A percentile compares a stretch with the other conserved stretches of the same genome.
These are phyloP conservation scores for Onchidella celtica DNA, from an alignment of 2,888 invertebrate species.

Conservation along the genomic window DNA sequence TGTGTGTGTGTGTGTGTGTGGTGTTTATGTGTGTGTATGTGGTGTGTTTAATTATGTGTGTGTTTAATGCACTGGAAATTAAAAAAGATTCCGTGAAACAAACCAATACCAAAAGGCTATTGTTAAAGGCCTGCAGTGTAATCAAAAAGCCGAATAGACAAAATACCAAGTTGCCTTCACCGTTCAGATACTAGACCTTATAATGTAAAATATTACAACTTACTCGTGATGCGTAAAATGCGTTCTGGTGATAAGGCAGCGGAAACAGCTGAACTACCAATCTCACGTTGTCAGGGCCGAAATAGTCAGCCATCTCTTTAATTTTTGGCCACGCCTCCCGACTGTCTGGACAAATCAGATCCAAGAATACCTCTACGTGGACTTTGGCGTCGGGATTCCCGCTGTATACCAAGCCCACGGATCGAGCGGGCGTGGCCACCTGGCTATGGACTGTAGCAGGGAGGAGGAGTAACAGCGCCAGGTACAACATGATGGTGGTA, in stretches of 20 bases:
- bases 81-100: no score
- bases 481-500: background rate
- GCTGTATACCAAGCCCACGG: slow-evolving; percentile 64
- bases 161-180: no score
- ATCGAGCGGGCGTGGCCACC: slow-evolving; percentile 63
- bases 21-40: no score
- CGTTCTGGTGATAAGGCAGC: slow-evolving; percentile 73
- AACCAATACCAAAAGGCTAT: no score
- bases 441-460: slow-evolving; percentile 39
- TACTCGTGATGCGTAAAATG: slow-evolving; percentile 67
- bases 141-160: no score
- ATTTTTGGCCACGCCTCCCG: slow-evolving; percentile 61
- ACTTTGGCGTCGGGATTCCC: slow-evolving; percentile 62
- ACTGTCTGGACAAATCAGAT: slow-evolving; percentile 72
- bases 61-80: no score
- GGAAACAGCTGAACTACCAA: slow-evolving; percentile 70
- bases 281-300: slow-evolving; percentile 60
- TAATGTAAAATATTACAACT: slow-evolving; percentile 22
- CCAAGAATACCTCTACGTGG: slow-evolving; percentile 68
- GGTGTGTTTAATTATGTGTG: no score
- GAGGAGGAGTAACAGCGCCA: background rate
- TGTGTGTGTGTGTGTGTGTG: no score
- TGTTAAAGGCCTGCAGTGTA: no score
- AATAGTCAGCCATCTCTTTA: slow-evolving; percentile 62
- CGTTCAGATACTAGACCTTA: no score